Base-by-base conservation (phyloP, 2,888 invertebrate species). In the Diabrotica balteata region DNA sequence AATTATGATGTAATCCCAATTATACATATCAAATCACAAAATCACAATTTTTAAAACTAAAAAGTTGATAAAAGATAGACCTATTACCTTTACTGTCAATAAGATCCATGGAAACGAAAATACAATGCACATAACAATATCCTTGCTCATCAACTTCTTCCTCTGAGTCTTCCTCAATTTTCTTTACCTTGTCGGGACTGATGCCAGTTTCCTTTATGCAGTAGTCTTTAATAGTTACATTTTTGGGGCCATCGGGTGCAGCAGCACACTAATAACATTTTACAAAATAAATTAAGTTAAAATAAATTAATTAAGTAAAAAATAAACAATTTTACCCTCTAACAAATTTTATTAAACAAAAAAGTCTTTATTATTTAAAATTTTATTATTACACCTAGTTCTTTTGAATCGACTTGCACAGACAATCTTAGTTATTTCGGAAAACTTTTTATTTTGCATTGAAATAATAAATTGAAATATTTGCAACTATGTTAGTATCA, bases 181-280 rank as follows among this genome's bases (percentile, higher is more conserved):
- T 50, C 22, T 70, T 60, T 8, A 71, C 67, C 11, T 63, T 49
- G n/a, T 68, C 70, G 50, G 47, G 22, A 32, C 63, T 50, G 4
- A 72, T 59, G 9, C 55, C 50, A 8, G 70, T 64, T 50, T 73
- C 70, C 44, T 67, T 54, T 8, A 71, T 65, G 55, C 73, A 73
- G 47, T 43, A 67, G 8, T 70, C 71, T 45, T 63, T 60, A 2
- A 72, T 17, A 7, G 69, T 71, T 1, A 52, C 47, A 44, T 59
- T 59, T 11, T 45, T 59, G 7, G 46, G 22, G 7, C 70, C 63
- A 0, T 51, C 42, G 6, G 54, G 54, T 7, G 44, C 58, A 47
- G 32, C 32, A 32, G 32, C 32, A 32, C 65, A 63, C 71, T 70
- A 32, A 32, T 32, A 32, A 32, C 32, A 32, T 17, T 17, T 1